Conservation (phyloP, 2,888 invertebrate species). For the Litoditis marina region DNA sequence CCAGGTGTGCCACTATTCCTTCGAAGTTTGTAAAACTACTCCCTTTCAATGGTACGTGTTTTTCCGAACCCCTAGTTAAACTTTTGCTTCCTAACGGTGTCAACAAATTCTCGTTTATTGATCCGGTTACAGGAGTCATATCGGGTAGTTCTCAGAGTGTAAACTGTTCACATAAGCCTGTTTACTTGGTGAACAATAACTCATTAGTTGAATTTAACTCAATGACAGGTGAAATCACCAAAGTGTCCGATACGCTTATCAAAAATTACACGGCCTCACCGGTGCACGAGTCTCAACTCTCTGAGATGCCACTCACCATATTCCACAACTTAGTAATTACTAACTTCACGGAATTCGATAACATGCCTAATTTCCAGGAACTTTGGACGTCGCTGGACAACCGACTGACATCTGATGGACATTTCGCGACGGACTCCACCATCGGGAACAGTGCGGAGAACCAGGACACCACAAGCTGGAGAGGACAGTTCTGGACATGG, state of each 20-base stretch:
- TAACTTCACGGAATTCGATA: neutral
- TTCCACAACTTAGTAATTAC: conserved; percentile 8
- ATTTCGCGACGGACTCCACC: too few relatives aligned
- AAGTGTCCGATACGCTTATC: too few relatives aligned
- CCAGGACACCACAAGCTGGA: too few relatives aligned
- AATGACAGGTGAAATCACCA: too few relatives aligned
- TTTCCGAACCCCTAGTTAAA: neutral
- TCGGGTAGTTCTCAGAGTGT: too few relatives aligned
- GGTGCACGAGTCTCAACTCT: too few relatives aligned
- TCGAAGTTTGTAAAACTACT: neutral
- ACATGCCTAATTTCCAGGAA: neutral
- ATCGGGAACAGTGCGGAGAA: too few relatives aligned
- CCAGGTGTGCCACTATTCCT: neutral
- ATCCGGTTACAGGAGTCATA: neutral
- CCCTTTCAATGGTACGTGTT: conserved; percentile 5
- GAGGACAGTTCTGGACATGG: neutral
- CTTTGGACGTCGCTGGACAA: conserved; percentile 2
- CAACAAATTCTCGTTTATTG: conserved; percentile 1
- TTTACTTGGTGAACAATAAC: too few relatives aligned
- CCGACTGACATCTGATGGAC: neutral
- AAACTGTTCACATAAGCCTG: too few relatives aligned
- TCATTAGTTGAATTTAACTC: too few relatives aligned
- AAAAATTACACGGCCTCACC: too few relatives aligned
- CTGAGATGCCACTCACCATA: neutral
- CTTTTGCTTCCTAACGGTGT: neutral